Evolutionary conservation across 2,888 invertebrate species (phyloP).

Genomic region (Bombylius discolor): DNA sequence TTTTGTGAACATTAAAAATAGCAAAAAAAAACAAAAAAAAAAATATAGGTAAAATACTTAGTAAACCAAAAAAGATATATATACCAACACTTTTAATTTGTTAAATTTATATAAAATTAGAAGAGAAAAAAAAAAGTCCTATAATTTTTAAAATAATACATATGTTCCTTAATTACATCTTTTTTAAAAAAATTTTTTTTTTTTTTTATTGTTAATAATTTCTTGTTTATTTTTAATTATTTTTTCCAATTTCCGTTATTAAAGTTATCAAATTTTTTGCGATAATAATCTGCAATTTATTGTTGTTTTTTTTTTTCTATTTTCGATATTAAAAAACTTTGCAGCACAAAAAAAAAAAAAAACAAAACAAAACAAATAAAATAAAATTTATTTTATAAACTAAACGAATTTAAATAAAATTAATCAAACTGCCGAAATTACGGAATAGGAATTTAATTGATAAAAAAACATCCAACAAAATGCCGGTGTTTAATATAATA

Average conservation of each 20-base stretch:
- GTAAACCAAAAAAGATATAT: too few relatives aligned
- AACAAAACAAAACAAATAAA: neutral
- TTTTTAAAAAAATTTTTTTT: too few relatives aligned
- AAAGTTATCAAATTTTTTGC: neutral
- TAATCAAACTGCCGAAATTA: conserved; percentile 18
- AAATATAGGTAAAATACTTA: too few relatives aligned
- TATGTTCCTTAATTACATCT: conserved; percentile 23
- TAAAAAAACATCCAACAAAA: conserved; percentile 21
- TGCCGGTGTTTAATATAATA: conserved; percentile 50
- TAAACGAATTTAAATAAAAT: neutral
- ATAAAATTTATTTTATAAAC: too few relatives aligned
- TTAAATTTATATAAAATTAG: too few relatives aligned
- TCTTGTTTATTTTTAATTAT: conserved; percentile 42
- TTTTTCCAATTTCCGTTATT: too few relatives aligned
- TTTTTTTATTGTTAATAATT: conserved; percentile 24
- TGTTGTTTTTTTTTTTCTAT: too few relatives aligned
- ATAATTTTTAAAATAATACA: too few relatives aligned
- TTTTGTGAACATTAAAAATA: too few relatives aligned
- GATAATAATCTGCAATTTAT: neutral
- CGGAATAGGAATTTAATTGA: conserved; percentile 9
- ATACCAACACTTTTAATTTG: too few relatives aligned
- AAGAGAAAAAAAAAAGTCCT: too few relatives aligned
- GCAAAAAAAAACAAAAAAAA: too few relatives aligned
- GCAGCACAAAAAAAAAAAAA: neutral
- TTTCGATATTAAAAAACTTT: neutral